phyloP scores from a whole-genome alignment of 92 coral and sea anemone genomes.

The Galaxea fascicularis region DNA sequence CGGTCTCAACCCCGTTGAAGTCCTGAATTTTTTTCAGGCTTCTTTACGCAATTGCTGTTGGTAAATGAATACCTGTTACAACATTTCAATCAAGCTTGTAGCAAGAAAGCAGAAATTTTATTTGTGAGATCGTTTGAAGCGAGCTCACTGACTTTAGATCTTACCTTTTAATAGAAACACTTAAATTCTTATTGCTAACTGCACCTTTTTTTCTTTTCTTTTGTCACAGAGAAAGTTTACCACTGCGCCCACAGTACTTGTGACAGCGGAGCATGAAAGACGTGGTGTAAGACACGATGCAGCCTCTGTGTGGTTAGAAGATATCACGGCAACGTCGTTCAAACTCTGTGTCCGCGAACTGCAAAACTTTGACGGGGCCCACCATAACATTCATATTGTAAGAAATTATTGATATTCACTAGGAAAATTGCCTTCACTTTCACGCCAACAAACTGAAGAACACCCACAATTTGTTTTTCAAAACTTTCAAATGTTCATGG shows the following conservation, averaged over 20 bases:
- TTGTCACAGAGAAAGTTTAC: slow-evolving; percentile 55
- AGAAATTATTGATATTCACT: not conserved
- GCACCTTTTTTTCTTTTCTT: not conserved
- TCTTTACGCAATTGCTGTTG: no score
- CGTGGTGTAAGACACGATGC: slow-evolving; percentile 70
- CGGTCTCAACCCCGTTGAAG: no score
- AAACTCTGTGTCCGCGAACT: slow-evolving; percentile 72
- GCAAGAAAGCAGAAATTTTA: no score
- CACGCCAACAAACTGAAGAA: no score
- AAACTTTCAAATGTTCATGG: no score
- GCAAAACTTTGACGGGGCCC: slow-evolving; percentile 71
- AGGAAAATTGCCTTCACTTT: not conserved
- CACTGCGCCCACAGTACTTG: slow-evolving; percentile 66
- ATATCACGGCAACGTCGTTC: slow-evolving; percentile 63
- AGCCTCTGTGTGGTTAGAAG: slow-evolving; percentile 68
- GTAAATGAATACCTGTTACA: no score
- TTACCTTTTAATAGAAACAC: not conserved
- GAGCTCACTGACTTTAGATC: no score
- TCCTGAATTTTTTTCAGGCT: no score
- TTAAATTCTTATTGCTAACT: not conserved
- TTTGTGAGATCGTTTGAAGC: no score
- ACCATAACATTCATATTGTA: slow-evolving; percentile 70
- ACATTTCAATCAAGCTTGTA: no score
- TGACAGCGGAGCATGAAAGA: slow-evolving; percentile 73
- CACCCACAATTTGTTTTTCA: no score